Evolutionary conservation across 2,113 vertebrate species (phyloP).

Genomic region (Grammomys surdaster): DNA sequence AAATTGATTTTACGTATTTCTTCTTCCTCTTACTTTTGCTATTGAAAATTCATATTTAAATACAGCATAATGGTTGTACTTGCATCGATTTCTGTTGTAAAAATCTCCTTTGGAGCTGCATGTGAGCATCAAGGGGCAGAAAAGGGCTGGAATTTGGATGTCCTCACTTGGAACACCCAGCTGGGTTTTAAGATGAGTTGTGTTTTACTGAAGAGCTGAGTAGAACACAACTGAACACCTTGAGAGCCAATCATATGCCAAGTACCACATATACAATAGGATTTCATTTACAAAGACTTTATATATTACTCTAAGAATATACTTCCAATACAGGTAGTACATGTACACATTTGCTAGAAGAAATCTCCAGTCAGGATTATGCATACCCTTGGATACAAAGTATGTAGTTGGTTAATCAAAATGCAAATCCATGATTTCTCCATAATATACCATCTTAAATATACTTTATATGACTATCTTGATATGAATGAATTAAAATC

Average conservation of each 20-base stretch:
- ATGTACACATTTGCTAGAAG: background rate
- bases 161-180: background rate
- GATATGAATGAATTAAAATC: background rate
- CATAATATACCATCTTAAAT: background rate
- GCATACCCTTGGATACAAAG: background rate
- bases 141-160: background rate
- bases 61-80: background rate
- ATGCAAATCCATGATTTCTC: background rate
- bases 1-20: background rate
- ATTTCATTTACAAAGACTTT: background rate
- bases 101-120: background rate
- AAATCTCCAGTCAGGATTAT: background rate
- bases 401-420: background rate
- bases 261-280: background rate
- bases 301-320: background rate
- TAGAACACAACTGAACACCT: background rate
- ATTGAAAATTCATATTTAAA: background rate
- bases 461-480: background rate
- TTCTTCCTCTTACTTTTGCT: background rate
- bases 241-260: background rate
- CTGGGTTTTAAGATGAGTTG: background rate
- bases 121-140: background rate
- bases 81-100: background rate
- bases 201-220: background rate
- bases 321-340: background rate